phyloP scores from a whole-genome alignment of 2,888 invertebrate species.

The Octodonta nipae region DNA sequence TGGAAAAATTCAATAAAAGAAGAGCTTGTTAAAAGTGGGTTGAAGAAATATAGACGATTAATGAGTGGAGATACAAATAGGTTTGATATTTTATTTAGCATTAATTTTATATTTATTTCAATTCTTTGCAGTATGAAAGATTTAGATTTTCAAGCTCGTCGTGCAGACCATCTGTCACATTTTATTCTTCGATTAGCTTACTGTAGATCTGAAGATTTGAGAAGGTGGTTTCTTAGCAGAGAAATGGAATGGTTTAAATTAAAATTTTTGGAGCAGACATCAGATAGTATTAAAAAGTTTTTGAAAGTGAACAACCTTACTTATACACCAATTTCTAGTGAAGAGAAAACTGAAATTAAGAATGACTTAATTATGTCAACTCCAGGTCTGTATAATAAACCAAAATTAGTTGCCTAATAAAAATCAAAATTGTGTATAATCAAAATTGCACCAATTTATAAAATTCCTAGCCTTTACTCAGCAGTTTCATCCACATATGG shows the following conservation, averaged over 20 bases:
- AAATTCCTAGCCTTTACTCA: too few relatives aligned
- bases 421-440: too few relatives aligned
- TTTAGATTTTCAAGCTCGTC: constrained; percentile 50
- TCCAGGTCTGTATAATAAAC: too few relatives aligned
- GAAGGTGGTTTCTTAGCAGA: constrained; percentile 75
- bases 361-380: constrained; percentile 50
- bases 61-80: constrained; percentile 35
- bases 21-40: constrained; percentile 53
- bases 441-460: too few relatives aligned
- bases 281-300: constrained; percentile 51
- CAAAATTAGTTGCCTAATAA: too few relatives aligned
- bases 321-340: constrained; percentile 51
- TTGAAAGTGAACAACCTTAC: constrained; percentile 51
- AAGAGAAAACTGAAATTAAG: constrained; percentile 51
- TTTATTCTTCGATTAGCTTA: constrained; percentile 84
- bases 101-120: too few relatives aligned
- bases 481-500: too few relatives aligned
- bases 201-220: constrained; percentile 72
- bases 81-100: background rate
- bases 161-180: constrained; percentile 81
- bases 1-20: constrained; percentile 50
- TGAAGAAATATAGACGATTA: constrained; percentile 50
- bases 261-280: constrained; percentile 51
- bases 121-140: constrained; percentile 40
- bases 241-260: constrained; percentile 84